Evolutionary conservation across 2,113 vertebrate species (phyloP), one percentile per base, ranked within the genome.

Genomic region (Typhlomys cinereus): DNA sequence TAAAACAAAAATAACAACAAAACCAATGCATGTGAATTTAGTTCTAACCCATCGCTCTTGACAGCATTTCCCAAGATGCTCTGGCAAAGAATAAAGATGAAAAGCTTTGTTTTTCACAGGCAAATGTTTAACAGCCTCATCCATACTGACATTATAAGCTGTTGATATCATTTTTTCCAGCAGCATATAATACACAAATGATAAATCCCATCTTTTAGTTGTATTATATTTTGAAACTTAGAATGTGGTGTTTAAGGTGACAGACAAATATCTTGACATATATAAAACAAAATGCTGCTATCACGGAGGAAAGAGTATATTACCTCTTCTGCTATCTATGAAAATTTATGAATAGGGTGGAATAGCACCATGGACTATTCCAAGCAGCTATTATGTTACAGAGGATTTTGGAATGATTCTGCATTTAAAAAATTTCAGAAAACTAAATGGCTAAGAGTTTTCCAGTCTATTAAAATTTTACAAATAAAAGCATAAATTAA

Each of bases 251-350:
- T n/a, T 78, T 94, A 70, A 80, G 36, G 9, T 85, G 54, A 82
- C 73, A 90, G 94, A 71, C 34, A 94, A 78, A 66, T 80, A 39
- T 25, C 17, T 25, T 14, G 76, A 82, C 64, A 89, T 34, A 39
- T 59, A n/a, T 34, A 90, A 78, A 95, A 92, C 34, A 90, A 34
- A 85, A 86, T 92, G 27, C 69, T 91, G 94, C 50, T 41, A 70
- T 76, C 73, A 46, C 9, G 57, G 78, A 74, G 3, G 88, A 94
- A 93, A 90, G 18, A 69, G 79, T 59, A 14, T 57, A 71, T 90
- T 64, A 12, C 5, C 46, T 85, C n/a, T 75, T 91, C 25, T 70
- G 8, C 29, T 78, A 59, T 70, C 86, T 90, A 80, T 86, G 29
- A 73, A 71, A 91, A 94, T 87, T 64, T 94, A 94, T 69, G 64